A percentile compares a stretch with the other conserved stretches of the same genome.
phyloP scores from a whole-genome alignment of 2,797 vertebrate species.

The Hybognathus amarus region DNA sequence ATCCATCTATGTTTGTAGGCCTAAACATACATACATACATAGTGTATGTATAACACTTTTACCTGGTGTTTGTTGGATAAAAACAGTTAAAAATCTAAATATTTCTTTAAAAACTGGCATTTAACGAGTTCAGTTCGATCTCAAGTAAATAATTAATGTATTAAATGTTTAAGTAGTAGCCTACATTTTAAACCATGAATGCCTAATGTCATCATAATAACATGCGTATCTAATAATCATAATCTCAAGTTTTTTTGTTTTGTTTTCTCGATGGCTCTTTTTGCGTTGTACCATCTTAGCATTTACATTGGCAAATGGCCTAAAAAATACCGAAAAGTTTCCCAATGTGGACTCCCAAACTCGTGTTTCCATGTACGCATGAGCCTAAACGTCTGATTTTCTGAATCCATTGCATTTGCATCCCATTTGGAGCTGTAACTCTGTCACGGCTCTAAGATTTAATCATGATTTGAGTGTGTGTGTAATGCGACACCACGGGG shows the following conservation, averaged over 20 bases:
- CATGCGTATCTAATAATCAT: neutral
- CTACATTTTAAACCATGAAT: neutral
- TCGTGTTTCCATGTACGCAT: no score
- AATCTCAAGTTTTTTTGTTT: neutral
- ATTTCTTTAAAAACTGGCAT: no score
- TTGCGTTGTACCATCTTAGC: neutral
- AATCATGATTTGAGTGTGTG: conserved; percentile 42
- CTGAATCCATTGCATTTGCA: neutral
- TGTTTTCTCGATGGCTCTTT: neutral
- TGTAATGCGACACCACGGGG: conserved; percentile 11
- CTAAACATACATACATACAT: no score
- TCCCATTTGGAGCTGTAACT: conserved; percentile 6
- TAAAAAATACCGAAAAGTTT: neutral
- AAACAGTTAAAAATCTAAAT: no score
- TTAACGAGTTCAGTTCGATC: no score
- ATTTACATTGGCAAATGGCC: neutral
- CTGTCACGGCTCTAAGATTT: conserved; percentile 41
- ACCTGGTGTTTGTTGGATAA: no score
- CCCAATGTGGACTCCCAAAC: neutral
- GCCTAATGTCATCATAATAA: neutral
- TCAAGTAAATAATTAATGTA: no score
- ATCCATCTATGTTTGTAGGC: no score
- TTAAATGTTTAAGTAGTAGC: neutral
- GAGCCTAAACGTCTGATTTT: neutral
- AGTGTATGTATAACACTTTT: no score